Percentiles rank a stretch among this genome's conserved stretches.
Evolutionary conservation across 2,888 invertebrate genomes (phyloP).

Genomic region (Corbicula japonica): DNA sequence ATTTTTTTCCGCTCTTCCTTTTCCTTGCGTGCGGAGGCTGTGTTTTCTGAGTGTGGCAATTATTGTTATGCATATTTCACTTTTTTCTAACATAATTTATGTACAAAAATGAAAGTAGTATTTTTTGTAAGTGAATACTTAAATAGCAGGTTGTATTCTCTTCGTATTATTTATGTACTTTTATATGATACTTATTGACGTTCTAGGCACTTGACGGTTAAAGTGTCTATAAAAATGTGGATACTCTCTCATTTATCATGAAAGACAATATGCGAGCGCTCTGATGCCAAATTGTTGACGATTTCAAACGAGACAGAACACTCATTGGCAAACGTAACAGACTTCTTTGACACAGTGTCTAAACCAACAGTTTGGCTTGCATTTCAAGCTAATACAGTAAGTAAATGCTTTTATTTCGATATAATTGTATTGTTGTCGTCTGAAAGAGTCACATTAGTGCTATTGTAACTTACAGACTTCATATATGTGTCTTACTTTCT

Average conservation of each 20-base stretch:
- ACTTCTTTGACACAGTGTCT: conserved; percentile 15
- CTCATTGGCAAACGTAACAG: conserved; percentile 13
- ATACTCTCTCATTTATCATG: neutral
- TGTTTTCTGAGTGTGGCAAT: no score
- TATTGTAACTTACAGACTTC: neutral
- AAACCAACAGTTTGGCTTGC: conserved; percentile 19
- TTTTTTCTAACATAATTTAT: no score
- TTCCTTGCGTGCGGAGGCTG: no score
- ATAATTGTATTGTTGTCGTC: neutral
- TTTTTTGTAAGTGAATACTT: no score
- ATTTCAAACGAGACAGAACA: conserved; percentile 26
- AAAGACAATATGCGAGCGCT: conserved; percentile 20
- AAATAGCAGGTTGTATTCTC: no score
- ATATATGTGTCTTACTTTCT: neutral
- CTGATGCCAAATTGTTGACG: conserved; percentile 25
- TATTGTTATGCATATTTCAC: no score
- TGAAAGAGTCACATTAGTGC: no score
- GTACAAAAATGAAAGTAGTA: no score
- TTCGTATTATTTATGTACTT: no score
- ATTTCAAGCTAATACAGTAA: conserved; percentile 7
- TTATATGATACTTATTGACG: no score
- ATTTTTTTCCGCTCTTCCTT: no score
- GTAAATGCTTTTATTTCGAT: neutral
- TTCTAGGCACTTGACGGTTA: neutral
- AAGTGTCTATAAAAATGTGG: neutral